Conservation (phyloP, 2,113 vertebrate species). For the Sardina pilchardus region DNA sequence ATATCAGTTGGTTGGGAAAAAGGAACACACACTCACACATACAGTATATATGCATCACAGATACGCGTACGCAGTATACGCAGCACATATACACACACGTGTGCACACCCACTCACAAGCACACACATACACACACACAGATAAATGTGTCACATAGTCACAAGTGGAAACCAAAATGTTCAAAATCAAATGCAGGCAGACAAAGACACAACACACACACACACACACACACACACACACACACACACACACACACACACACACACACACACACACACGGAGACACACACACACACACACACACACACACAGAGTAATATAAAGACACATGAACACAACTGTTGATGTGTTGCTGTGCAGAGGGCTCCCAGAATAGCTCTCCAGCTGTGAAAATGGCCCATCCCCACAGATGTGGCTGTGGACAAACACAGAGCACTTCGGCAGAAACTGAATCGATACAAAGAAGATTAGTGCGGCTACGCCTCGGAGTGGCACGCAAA, state of each 20-base stretch:
- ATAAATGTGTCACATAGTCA: background rate
- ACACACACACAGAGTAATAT: background rate
- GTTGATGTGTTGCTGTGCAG: background rate
- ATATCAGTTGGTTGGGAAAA: background rate
- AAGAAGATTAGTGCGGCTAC: background rate
- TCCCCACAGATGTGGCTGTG: background rate
- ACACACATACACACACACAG: background rate
- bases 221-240: conserved; percentile 5
- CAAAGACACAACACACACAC: background rate
- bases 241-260: background rate
- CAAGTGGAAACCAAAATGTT: background rate
- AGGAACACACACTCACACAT: background rate
- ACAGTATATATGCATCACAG: background rate
- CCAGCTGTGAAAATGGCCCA: background rate
- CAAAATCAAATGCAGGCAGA: background rate
- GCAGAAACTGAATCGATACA: background rate
- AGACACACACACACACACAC: background rate
- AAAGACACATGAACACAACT: background rate
- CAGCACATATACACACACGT: background rate
- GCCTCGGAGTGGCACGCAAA: background rate
- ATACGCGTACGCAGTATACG: background rate
- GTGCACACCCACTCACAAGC: background rate
- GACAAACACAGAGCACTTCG: background rate
- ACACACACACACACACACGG: background rate
- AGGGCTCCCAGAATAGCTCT: background rate